A percentile compares a stretch with the other conserved stretches of the same genome.
Evolutionary conservation across 1,140 invertebrate species (phyloP).

Genomic region (Diorhabda carinulata): DNA sequence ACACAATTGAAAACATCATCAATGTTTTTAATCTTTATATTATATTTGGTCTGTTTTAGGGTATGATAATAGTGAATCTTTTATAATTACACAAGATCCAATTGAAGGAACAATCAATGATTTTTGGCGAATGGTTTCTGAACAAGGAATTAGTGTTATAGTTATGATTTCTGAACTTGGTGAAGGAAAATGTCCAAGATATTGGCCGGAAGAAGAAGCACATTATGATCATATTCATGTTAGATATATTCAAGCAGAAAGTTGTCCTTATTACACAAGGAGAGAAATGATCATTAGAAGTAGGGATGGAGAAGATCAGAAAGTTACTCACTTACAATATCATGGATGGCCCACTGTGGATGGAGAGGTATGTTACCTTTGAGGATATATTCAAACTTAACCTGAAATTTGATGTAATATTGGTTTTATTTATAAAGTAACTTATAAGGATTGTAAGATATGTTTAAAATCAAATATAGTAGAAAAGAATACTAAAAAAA

Average conservation of each 20-base stretch:
- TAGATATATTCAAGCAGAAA: conserved; percentile 81
- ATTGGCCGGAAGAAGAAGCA: conserved; percentile 88
- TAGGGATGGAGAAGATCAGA: conserved; percentile 69
- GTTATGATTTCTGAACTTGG: conserved; percentile 92
- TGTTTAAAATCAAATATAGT: conserved; percentile 4
- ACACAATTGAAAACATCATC: too few relatives aligned
- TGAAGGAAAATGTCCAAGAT: conserved; percentile 74
- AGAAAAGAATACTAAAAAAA: too few relatives aligned
- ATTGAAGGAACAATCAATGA: conserved; percentile 82
- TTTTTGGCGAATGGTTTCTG: conserved; percentile 96
- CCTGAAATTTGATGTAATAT: too few relatives aligned
- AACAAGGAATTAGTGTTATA: conserved; percentile 85
- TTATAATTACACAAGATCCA: conserved; percentile 95
- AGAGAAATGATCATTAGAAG: conserved; percentile 79
- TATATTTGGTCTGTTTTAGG: conserved; percentile 49
- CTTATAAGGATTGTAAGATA: background rate
- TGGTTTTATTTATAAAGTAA: background rate
- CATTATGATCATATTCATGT: conserved; percentile 80
- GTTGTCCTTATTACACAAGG: conserved; percentile 79
- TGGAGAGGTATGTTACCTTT: conserved; percentile 61
- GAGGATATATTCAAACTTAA: too few relatives aligned
- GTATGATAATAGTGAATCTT: conserved; percentile 89
- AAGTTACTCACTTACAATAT: conserved; percentile 82
- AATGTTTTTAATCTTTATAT: too few relatives aligned
- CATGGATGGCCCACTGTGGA: conserved; percentile 84